phyloP scores from a whole-genome alignment of 2,113 vertebrate species.

The Laticauda colubrina region DNA sequence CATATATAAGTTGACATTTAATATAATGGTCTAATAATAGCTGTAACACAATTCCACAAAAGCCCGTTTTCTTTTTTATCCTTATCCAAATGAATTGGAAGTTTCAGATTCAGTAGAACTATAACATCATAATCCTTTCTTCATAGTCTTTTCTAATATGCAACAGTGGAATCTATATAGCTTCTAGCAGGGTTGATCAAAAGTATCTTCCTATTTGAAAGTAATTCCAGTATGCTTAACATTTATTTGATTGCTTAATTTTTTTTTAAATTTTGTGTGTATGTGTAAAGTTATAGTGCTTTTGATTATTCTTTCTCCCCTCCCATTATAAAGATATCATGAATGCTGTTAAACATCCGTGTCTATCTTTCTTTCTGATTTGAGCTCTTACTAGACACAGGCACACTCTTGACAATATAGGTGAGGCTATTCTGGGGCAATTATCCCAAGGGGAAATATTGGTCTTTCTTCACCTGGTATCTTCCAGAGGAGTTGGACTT shows the following conservation, averaged over 20 bases:
- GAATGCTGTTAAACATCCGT: not conserved
- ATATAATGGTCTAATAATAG: not conserved
- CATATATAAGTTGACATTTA: not conserved
- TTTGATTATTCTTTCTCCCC: not conserved
- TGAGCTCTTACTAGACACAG: not conserved
- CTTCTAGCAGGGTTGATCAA: not conserved
- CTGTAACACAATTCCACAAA: not conserved
- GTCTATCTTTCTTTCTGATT: not conserved
- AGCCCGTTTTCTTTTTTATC: not conserved
- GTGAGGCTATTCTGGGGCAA: not conserved
- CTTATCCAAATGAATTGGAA: not conserved
- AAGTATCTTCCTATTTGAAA: not conserved
- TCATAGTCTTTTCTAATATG: not conserved
- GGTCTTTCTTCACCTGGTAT: not conserved
- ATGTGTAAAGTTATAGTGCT: not conserved
- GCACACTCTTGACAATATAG: not conserved
- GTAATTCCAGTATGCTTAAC: not conserved
- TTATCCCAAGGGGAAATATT: not conserved
- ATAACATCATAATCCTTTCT: not conserved
- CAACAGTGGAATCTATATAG: not conserved
- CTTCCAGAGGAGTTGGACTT: not conserved
- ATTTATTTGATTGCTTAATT: not conserved
- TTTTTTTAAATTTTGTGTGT: not conserved
- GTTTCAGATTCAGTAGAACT: not conserved
- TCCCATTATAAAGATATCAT: not conserved